phyloP scores from a whole-genome alignment of 2,888 invertebrate species.

The Tachina grossa region DNA sequence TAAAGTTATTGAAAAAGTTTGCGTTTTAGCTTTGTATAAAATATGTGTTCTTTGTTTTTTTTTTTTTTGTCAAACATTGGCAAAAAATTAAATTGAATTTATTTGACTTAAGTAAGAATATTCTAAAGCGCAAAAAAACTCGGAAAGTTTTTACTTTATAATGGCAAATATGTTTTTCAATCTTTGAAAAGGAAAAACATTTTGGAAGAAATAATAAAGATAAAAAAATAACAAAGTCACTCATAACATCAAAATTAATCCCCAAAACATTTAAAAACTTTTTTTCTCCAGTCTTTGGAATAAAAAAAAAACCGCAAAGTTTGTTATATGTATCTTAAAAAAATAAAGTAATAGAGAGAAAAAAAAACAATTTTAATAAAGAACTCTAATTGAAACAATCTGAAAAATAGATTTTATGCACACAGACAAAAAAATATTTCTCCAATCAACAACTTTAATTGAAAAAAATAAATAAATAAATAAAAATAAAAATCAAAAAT shows the following conservation, averaged over 20 bases:
- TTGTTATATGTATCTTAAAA: too few species aligned
- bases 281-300: background rate
- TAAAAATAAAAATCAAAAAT: too few species aligned
- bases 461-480: too few species aligned
- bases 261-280: constrained; percentile 21
- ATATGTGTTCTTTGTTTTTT: background rate
- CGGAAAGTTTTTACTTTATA: constrained; percentile 18
- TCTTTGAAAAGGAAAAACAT: constrained; percentile 1
- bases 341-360: too few species aligned
- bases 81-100: constrained; percentile 48
- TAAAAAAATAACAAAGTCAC: background rate
- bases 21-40: constrained; percentile 20
- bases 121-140: constrained; percentile 8
- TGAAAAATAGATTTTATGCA: too few species aligned
- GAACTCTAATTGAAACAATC: too few species aligned
- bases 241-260: constrained; percentile 20
- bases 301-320: background rate
- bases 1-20: constrained; percentile 69
- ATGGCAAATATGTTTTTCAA: constrained; percentile 41
- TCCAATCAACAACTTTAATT: too few species aligned
- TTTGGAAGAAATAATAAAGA: background rate
- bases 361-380: too few species aligned
- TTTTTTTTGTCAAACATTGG: background rate
- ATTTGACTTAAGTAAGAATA: constrained; percentile 56
- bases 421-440: too few species aligned